Evolutionary conservation across 2,113 vertebrate species (phyloP), one percentile per base, ranked within the genome.

Genomic region (Gambusia holbrooki): DNA sequence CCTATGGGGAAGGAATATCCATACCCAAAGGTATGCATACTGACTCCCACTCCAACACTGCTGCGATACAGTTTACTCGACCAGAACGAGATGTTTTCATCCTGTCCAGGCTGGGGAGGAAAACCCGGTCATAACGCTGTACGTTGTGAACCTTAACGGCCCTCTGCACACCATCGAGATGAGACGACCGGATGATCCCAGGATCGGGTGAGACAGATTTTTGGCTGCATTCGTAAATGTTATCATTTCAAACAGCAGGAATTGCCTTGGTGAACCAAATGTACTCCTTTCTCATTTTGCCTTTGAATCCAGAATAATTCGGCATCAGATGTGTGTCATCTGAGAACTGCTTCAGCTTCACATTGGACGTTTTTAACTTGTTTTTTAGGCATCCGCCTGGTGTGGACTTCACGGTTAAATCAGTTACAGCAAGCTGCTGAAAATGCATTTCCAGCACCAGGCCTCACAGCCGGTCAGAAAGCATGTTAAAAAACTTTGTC

Each of bases 131-230:
- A 96, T 99, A 85, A 96, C 95, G 69, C 92, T 99, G 74, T 97
- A 96, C 0, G 96, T 99, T 14, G 97, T 98, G 32, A 97, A 98
- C 89, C 92, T 99, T 25, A 99, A 98, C 0, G 97, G 97, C 2
- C 97, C 97, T 14, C 94, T 96, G 12, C 97, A 99, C 76, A 97
- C 96, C 60, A 95, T 97, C 71, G 97, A 99, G 92, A 98, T 99
- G 97, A 96, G 90, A 80, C 94, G 95, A 0, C 97, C 97, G 0
- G 97, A 99, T 0, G 97, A 99, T 74, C 95, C 95, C 3, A 94
- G 97, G 61, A 97, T 98, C 92, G 96, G 97, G 98, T 99, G 88
- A 65, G 95, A 2, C 62, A 37, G 3, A 37, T 37, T 11, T 37
- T 11, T 11, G 35, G 35, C 35, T 37, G 35, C 35, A 37, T 37